phyloP scores from a whole-genome alignment of 2,113 vertebrate genomes.

The Lasiurus cinereus region DNA sequence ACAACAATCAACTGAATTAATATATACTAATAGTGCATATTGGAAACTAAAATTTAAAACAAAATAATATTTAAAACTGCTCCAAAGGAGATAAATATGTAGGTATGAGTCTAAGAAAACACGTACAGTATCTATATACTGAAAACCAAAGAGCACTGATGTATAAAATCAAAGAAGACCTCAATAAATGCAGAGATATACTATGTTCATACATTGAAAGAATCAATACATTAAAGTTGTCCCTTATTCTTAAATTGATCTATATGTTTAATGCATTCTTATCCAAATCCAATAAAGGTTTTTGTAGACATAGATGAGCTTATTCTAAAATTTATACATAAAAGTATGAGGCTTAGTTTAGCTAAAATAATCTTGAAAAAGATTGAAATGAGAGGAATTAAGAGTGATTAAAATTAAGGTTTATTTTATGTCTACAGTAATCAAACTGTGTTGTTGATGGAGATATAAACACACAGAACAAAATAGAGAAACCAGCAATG shows the following conservation, averaged over 20 bases:
- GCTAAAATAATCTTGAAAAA: conserved; percentile 18
- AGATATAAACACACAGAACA: neutral
- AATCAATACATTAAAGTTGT: neutral
- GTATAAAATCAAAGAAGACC: neutral
- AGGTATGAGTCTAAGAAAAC: conserved; percentile 32
- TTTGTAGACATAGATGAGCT: conserved; percentile 27
- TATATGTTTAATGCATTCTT: neutral
- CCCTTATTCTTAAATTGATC: neutral
- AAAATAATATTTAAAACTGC: conserved; percentile 11
- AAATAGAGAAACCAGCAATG: neutral
- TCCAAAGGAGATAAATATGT: neutral
- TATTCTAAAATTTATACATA: conserved; percentile 49
- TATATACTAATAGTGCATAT: neutral
- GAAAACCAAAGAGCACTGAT: neutral
- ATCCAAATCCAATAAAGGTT: neutral
- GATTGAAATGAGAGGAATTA: neutral
- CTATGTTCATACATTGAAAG: neutral
- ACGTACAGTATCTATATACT: neutral
- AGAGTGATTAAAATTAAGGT: neutral
- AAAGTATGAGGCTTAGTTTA: neutral
- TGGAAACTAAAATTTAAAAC: conserved; percentile 41
- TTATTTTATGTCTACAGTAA: neutral
- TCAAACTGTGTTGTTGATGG: neutral
- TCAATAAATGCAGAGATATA: conserved; percentile 17
- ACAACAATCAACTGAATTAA: neutral